Conservation (phyloP, 2,113 vertebrate species). For the Scomber colias region DNA sequence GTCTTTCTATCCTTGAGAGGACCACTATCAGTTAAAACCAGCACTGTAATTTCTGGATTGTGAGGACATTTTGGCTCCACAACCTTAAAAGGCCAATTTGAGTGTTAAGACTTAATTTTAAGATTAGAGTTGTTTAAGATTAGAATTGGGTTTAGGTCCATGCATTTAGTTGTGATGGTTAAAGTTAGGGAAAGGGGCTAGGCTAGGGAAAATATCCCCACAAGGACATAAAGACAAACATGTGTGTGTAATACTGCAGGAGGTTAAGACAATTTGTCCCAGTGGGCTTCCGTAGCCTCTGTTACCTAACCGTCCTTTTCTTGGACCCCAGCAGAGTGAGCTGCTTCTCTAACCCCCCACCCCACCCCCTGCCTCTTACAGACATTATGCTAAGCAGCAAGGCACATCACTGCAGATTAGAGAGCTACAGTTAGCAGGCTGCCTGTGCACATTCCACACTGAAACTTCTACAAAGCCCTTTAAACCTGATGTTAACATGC, state of each 20-base stretch:
- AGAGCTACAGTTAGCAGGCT: constrained; percentile 9
- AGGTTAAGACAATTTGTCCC: constrained; percentile 19
- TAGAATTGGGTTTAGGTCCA: too few species aligned
- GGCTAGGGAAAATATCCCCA: too few species aligned
- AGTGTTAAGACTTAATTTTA: too few species aligned
- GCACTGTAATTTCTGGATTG: too few species aligned
- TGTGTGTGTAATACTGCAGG: not conserved
- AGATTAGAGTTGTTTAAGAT: too few species aligned
- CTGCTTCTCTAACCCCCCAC: not conserved
- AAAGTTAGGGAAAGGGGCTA: too few species aligned
- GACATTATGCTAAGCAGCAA: constrained; percentile 55
- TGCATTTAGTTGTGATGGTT: too few species aligned
- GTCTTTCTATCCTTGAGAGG: too few species aligned
- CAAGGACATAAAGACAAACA: too few species aligned
- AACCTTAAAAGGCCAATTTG: too few species aligned
- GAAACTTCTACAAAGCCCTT: not conserved
- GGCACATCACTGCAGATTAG: constrained; percentile 49
- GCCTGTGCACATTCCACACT: constrained; percentile 10
- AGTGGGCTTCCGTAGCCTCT: not conserved
- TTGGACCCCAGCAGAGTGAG: constrained; percentile 30
- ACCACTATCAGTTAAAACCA: too few species aligned
- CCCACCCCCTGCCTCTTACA: constrained; percentile 23
- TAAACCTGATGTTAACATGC: constrained; percentile 23
- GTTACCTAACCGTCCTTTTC: constrained; percentile 15
- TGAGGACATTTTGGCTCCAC: too few species aligned